Evolutionary conservation across 92 coral and sea anemone genomes (phyloP), one percentile per base, ranked within the genome.

Genomic region (Epizoanthus stellaris): DNA sequence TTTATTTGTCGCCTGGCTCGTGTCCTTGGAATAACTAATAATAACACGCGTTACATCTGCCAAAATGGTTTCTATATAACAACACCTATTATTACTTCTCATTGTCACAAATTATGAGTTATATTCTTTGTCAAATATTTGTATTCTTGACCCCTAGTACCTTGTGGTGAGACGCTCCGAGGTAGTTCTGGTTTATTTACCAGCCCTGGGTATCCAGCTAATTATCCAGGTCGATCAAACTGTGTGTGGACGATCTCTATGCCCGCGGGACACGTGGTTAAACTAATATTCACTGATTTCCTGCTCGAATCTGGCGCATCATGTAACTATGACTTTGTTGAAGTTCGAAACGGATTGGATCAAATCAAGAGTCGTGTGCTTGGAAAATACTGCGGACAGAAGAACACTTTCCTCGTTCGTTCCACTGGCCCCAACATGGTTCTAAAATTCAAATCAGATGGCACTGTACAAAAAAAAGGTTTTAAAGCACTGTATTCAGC

Each of bases 301-400:
- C 64, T 82, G 23, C 34, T 89, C 63, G 91, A 90, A 73, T 82
- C 67, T 17, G 88, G 88, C 0, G 1, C 54, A 49, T 73, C 83
- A 10, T 95, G 98, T 80, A 59, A 89, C 0, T 81, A 87, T 70
- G 96, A 95, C 75, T 88, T 82, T 63, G 87, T 93, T 16, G 90
- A 88, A 53, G 57, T 95, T 62, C 64, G 89, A 23, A 95, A 95
- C 73, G 98, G 98, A 17, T 7, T 49, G 7, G 80, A 71, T 43
- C 43, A 89, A 0, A 52, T 65, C 56, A 63, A 67, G 60, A 81
- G 93, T 20, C 93, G 93, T 4, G 89, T 91, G 6, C 74, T 92
- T 16, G 95, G 92, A 45, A 87, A 92, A 72, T 89, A 84, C 66
- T 95, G 98, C 58, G 96, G 98, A 61, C 15, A 10, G n/a, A 43